These are phyloP conservation scores for Lordiphosa clarofinis DNA, from an alignment of 1,140 invertebrate genomes.

Conservation along the genomic window DNA sequence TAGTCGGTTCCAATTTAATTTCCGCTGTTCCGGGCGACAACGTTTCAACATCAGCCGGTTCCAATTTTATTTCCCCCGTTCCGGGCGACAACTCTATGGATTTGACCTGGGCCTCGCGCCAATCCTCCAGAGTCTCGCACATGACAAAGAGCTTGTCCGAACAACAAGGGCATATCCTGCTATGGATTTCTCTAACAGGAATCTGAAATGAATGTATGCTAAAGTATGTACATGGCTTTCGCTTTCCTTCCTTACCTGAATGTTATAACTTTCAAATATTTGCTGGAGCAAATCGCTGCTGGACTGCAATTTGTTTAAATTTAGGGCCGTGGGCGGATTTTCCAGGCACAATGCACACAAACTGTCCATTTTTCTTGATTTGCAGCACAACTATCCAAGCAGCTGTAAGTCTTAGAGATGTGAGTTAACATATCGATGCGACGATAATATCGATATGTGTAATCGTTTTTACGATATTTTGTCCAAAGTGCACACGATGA, in stretches of 20 bases:
- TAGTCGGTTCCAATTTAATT: neutral
- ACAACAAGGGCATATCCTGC: neutral
- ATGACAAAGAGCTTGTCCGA: conserved; percentile 1
- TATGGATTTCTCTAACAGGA: conserved; percentile 2
- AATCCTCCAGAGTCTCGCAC: neutral
- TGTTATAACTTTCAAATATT: conserved; percentile 3
- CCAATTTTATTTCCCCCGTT: neutral
- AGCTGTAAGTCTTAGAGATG: no score
- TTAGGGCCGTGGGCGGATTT: no score
- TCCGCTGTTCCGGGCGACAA: neutral
- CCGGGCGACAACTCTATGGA: neutral
- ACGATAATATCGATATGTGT: no score
- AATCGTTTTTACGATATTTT: no score
- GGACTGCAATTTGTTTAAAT: no score
- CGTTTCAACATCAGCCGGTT: neutral
- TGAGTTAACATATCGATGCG: no score
- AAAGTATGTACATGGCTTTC: neutral
- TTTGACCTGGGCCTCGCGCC: conserved; percentile 2
- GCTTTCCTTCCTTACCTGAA: neutral
- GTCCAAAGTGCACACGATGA: no score
- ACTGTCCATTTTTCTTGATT: no score
- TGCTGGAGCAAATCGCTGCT: neutral
- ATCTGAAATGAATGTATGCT: neutral
- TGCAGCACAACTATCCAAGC: no score
- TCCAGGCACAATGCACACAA: no score